Conservation (phyloP, 2,797 vertebrate genomes). For the Sebastiscus tertius region DNA sequence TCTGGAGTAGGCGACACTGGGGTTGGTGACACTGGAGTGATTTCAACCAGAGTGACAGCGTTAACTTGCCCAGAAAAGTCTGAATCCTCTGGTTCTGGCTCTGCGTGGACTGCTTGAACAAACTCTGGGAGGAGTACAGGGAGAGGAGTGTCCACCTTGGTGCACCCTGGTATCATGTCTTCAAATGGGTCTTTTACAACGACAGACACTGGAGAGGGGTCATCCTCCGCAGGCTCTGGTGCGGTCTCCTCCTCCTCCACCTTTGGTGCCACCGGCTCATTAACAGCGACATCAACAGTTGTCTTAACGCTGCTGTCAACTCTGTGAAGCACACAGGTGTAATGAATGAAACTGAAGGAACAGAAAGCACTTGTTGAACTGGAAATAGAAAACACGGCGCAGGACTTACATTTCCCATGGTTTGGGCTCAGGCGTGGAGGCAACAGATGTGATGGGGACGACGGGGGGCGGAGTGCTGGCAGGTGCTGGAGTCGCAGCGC, state of each 20-base stretch:
- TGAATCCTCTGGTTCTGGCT: constrained; percentile 5
- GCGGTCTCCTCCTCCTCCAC: not conserved
- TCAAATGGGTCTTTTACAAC: constrained; percentile 32
- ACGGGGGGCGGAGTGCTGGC: constrained; percentile 7
- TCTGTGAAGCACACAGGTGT: constrained; percentile 59
- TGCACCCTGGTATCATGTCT: constrained; percentile 44
- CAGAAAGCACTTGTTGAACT: not conserved
- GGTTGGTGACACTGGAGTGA: not conserved
- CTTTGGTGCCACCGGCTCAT: constrained; percentile 25
- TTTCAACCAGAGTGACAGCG: constrained; percentile 4
- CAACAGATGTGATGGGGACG: constrained; percentile 29
- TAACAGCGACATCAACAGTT: constrained; percentile 4
- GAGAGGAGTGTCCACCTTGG: constrained; percentile 56
- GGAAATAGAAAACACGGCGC: not conserved
- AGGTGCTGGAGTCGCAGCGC: constrained; percentile 21
- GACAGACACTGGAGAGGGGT: not conserved
- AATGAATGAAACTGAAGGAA: not conserved
- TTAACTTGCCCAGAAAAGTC: not conserved
- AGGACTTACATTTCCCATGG: constrained; percentile 54
- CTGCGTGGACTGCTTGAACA: not conserved
- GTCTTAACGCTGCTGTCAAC: constrained; percentile 15
- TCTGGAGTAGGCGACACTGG: not conserved
- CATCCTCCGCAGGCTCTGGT: constrained; percentile 24
- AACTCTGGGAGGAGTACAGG: constrained; percentile 32
- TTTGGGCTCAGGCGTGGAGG: constrained; percentile 26